These are phyloP conservation scores for Toxonevra muliebris DNA, from an alignment of 2,888 invertebrate species.

Conservation along the genomic window DNA sequence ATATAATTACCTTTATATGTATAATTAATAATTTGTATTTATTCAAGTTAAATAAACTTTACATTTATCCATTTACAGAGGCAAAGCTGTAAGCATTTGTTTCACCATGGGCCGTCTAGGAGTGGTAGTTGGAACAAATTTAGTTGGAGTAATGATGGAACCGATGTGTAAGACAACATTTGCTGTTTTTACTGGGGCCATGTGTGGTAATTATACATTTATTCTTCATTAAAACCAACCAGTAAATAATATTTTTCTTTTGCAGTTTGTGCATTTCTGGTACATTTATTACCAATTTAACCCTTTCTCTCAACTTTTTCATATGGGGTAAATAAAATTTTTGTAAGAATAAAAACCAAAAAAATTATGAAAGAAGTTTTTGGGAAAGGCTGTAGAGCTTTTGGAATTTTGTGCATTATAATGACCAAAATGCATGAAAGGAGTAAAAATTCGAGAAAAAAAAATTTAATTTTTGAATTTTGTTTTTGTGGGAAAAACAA, in stretches of 20 bases:
- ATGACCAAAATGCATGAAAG: no score
- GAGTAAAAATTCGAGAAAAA: no score
- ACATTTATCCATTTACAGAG: conserved; percentile 42
- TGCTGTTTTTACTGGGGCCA: conserved; percentile 48
- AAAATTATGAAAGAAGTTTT: no score
- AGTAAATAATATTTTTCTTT: conserved; percentile 13
- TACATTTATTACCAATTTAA: conserved; percentile 50
- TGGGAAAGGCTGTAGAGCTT: no score
- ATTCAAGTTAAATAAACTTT: neutral
- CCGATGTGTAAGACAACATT: conserved; percentile 51
- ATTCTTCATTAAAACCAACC: neutral
- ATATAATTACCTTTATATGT: no score
- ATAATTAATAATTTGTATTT: neutral
- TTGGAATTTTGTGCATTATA: no score
- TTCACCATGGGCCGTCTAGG: conserved; percentile 55
- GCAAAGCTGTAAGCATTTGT: conserved; percentile 55
- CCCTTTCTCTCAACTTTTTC: no score
- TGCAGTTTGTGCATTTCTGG: conserved; percentile 50
- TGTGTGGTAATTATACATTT: conserved; percentile 43
- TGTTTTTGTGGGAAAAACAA: no score
- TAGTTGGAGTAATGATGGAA: conserved; percentile 52
- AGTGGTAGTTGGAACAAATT: conserved; percentile 51
- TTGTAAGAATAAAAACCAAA: no score
- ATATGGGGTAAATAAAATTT: no score
- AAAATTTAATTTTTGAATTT: no score